Evolutionary conservation across 2,888 invertebrate genomes (phyloP).

Genomic region (Aleiodes testaceus): DNA sequence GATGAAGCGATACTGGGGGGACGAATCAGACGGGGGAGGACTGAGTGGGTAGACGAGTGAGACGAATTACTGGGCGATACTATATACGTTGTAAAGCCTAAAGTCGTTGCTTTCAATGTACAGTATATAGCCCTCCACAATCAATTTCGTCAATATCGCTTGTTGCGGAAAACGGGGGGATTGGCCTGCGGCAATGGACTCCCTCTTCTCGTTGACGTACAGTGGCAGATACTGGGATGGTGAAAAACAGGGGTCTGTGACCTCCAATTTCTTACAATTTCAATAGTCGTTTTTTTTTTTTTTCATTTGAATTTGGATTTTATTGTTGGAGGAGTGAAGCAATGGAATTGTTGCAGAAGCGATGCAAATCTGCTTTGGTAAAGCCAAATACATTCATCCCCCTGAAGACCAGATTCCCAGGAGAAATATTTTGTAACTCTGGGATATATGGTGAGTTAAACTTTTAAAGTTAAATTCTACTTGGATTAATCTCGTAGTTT

Average conservation of each 20-base stretch:
- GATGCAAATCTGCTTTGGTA: background rate
- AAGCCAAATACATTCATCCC: background rate
- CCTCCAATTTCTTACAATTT: conserved; percentile 40
- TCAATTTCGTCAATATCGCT: conserved; percentile 70
- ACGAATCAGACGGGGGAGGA: conserved; percentile 31
- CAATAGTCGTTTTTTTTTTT: background rate
- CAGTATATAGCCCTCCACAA: conserved; percentile 62
- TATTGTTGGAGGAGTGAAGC: too few relatives aligned
- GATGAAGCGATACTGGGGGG: conserved; percentile 41
- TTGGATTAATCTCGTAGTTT: background rate
- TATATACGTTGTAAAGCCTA: conserved; percentile 43
- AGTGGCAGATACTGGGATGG: conserved; percentile 37
- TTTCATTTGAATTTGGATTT: too few relatives aligned
- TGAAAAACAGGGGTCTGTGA: conserved; percentile 48
- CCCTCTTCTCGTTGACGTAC: conserved; percentile 46
- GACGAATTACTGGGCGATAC: conserved; percentile 42
- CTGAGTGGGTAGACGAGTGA: conserved; percentile 36
- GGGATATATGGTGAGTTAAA: background rate
- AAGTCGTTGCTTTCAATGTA: conserved; percentile 35
- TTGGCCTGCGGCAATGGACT: conserved; percentile 64
- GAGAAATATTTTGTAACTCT: conserved; percentile 8
- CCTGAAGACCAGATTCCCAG: background rate
- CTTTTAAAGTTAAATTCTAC: conserved; percentile 21
- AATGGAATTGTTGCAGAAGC: background rate
- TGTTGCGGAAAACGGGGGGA: conserved; percentile 67